Evolutionary conservation across 2,113 vertebrate genomes (phyloP), one percentile per base, ranked within the genome.

Genomic region (Sardina pilchardus): DNA sequence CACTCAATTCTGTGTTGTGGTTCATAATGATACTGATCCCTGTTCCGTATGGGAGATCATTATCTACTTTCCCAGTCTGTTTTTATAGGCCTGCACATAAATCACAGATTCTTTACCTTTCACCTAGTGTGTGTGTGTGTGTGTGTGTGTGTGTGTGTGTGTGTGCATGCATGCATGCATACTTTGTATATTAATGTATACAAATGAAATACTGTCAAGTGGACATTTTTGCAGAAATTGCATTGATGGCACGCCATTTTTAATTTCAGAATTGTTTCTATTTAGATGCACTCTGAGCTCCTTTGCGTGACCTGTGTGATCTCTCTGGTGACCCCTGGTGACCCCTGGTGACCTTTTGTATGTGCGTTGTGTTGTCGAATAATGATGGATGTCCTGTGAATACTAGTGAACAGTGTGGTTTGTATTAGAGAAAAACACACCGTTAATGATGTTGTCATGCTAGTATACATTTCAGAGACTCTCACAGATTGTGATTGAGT

Each of bases 201-300:
- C 4, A n/a, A 10, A 47, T 14, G 2, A 47, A 12, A 47, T 47
- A 47, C 9, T 12, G 12, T 47, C 45, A 47, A 47, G 45, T 9
- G 45, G 45, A 1, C 12, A 47, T 9, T 9, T 47, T 9, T 47
- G 45, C 45, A 47, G 45, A 47, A 47, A 47, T 47, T 9, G 9
- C 6, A 47, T 42, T 26, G 7, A 30, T 81, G 81, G 45, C 50
- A 85, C 82, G 53, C 48, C 83, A 59, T 81, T 78, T 82, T 87
- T 42, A 42, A 42, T 3, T 3, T 42, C 39, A 42, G 39, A 42
- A 42, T 42, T 2, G 39, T 42, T 42, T 42, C 39, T 42, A 42
- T 42, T 42, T 42, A 42, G 39, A 42, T 42, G 39, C 39, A 42
- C 39, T 42, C 39, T 4, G 14, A 17, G 63, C 59, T 84, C 42